Evolutionary conservation across 2,888 invertebrate species (phyloP).

Genomic region (Meteorus colon): DNA sequence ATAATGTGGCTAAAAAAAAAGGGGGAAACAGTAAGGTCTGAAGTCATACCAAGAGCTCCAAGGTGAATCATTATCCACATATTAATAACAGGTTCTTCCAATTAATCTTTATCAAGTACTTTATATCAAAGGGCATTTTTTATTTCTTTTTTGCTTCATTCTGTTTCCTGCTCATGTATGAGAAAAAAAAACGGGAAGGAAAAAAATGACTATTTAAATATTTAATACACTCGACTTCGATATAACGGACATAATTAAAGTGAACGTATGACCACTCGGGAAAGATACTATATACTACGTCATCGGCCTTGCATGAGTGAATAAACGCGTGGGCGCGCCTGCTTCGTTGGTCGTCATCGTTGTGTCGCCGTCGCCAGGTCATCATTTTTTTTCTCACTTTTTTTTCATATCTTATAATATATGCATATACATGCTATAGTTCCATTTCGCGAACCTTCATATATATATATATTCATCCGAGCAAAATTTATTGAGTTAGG

Average conservation of each 20-base stretch:
- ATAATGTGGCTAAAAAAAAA: too few relatives aligned
- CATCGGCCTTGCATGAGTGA: conserved; percentile 13
- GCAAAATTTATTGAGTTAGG: neutral
- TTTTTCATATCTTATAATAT: neutral
- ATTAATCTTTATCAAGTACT: neutral
- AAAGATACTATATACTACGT: neutral
- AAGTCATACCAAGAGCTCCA: too few relatives aligned
- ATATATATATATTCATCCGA: neutral
- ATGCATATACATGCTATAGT: conserved; percentile 22
- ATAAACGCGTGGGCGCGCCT: conserved; percentile 1
- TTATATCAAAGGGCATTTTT: neutral
- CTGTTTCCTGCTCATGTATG: neutral
- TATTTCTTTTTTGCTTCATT: neutral
- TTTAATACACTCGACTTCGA: conserved; percentile 1
- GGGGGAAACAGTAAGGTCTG: too few relatives aligned
- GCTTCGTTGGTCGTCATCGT: conserved; percentile 42
- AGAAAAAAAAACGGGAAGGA: neutral
- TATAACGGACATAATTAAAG: conserved; percentile 10
- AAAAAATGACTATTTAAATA: neutral
- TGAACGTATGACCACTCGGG: conserved; percentile 10
- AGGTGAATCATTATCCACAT: too few relatives aligned
- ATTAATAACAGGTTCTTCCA: too few relatives aligned
- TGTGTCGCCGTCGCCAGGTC: neutral
- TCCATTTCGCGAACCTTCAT: neutral
- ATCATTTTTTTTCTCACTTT: neutral